Percentiles rank a stretch among this genome's conserved stretches.
Evolutionary conservation across 2,888 invertebrate genomes (phyloP).

Genomic region (Patella caerulea): DNA sequence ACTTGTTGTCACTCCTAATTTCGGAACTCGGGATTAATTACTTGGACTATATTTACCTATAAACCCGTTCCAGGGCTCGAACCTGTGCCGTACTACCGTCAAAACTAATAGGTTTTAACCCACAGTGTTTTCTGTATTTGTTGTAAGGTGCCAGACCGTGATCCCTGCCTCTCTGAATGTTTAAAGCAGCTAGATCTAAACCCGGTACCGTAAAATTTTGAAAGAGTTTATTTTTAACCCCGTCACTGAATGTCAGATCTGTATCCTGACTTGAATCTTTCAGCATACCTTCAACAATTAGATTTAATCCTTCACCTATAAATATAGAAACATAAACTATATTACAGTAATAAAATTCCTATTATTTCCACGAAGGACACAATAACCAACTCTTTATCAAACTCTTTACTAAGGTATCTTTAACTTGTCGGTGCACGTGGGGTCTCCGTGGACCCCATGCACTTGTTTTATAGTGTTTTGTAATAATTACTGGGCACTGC

Average conservation of each 20-base stretch:
- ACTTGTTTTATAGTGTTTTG: too few relatives aligned
- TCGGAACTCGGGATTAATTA: too few relatives aligned
- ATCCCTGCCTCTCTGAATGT: slow-evolving; percentile 42
- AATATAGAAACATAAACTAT: too few relatives aligned
- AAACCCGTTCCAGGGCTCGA: neutral
- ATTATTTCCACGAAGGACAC: too few relatives aligned
- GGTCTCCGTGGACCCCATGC: too few relatives aligned
- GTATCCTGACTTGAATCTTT: neutral
- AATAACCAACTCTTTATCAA: too few relatives aligned
- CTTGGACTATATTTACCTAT: neutral
- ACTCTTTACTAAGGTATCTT: too few relatives aligned
- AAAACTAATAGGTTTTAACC: neutral
- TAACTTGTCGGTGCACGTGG: too few relatives aligned
- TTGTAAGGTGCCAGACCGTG: slow-evolving; percentile 40
- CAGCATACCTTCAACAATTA: slow-evolving; percentile 18
- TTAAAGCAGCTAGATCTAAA: slow-evolving; percentile 36
- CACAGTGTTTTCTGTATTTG: slow-evolving; percentile 13
- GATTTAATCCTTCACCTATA: neutral
- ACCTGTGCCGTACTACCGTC: neutral
- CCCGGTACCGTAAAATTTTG: neutral
- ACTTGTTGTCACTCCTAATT: too few relatives aligned
- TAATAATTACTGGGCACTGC: too few relatives aligned
- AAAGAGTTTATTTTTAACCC: neutral
- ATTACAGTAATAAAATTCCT: too few relatives aligned
- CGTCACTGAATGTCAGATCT: neutral